These are phyloP conservation scores for Gymnopithys bicolor DNA, from an alignment of 2,797 vertebrate genomes.

Conservation along the genomic window DNA sequence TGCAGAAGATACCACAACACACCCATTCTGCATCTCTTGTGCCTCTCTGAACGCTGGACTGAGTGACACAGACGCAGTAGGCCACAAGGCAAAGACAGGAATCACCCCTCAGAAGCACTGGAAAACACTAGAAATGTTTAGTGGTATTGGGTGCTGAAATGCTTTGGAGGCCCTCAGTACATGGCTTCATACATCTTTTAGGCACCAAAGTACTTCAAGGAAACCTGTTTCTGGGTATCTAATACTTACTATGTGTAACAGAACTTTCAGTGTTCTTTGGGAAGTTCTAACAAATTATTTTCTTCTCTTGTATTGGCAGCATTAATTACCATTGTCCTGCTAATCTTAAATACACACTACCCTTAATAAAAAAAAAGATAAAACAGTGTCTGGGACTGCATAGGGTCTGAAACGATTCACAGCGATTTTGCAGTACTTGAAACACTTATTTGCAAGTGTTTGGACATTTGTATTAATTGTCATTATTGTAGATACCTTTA, in stretches of 20 bases:
- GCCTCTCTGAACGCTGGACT: not conserved
- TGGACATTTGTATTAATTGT: not conserved
- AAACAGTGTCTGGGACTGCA: not conserved
- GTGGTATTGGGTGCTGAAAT: not conserved
- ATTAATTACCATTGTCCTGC: not conserved
- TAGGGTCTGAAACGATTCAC: not conserved
- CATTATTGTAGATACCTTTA: not conserved
- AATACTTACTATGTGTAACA: not conserved
- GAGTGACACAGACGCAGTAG: not conserved
- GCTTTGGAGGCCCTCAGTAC: not conserved
- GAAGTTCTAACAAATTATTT: not conserved
- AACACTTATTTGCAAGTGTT: not conserved
- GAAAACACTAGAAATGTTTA: not conserved
- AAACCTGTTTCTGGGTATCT: not conserved
- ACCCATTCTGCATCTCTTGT: not conserved
- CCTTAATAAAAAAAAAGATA: not conserved
- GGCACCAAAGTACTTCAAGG: not conserved
- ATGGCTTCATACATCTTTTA: not conserved
- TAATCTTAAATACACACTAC: not conserved
- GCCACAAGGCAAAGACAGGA: not conserved
- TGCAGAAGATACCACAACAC: not conserved
- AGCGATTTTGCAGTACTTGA: not conserved
- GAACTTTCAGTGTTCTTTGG: not conserved
- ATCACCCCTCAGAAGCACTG: not conserved
- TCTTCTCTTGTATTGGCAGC: not conserved